Evolutionary conservation across 1,140 invertebrate species (phyloP).

Genomic region (Heterodera schachtii): DNA sequence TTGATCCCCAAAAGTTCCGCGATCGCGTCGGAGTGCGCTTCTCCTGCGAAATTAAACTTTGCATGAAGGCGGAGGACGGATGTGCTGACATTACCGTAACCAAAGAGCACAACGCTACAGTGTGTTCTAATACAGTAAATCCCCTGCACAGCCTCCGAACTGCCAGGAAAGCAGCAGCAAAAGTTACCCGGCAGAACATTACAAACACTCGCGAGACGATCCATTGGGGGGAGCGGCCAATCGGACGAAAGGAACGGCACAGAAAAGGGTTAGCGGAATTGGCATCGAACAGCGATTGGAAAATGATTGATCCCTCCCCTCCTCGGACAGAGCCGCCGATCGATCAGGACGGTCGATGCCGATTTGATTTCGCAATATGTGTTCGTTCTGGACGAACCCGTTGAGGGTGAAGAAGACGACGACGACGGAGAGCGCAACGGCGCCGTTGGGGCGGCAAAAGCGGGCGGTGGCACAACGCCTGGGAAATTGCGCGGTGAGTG

Average conservation of each 20-base stretch:
- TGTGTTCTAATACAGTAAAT: background rate
- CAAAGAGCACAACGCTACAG: background rate
- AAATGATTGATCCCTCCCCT: too few species aligned
- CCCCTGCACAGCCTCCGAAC: slow-evolving; percentile 49
- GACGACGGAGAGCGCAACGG: background rate
- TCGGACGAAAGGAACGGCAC: background rate
- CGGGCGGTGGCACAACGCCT: background rate
- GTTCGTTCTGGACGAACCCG: slow-evolving; percentile 56
- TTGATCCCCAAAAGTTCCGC: slow-evolving; percentile 44
- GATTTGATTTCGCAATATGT: slow-evolving; percentile 63
- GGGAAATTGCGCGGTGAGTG: background rate
- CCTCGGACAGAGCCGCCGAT: background rate
- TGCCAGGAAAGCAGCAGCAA: slow-evolving; percentile 32
- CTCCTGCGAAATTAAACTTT: slow-evolving; percentile 62
- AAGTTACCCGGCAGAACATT: background rate
- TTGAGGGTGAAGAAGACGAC: slow-evolving; percentile 18
- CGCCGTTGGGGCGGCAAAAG: background rate
- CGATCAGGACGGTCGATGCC: slow-evolving; percentile 15
- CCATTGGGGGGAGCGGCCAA: background rate
- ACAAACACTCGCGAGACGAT: background rate
- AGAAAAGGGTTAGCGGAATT: background rate
- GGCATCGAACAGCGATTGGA: too few species aligned
- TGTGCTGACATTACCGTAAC: slow-evolving; percentile 64
- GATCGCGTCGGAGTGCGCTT: slow-evolving; percentile 63
- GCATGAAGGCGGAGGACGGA: slow-evolving; percentile 62